Evolutionary conservation across 2,888 invertebrate species (phyloP).

Genomic region (Melinaea menophilus): DNA sequence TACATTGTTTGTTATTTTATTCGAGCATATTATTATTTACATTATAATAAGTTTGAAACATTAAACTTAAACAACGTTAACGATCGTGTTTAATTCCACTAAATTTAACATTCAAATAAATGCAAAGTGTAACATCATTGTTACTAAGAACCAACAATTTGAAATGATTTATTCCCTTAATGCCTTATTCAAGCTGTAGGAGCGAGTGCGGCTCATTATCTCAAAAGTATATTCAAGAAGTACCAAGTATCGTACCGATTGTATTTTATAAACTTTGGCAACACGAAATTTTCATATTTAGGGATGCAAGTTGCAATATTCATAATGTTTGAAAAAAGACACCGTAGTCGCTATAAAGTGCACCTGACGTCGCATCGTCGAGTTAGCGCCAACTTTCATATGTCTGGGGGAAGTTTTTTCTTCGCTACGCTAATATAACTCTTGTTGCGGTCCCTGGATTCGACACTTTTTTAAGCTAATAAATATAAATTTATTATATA

Average conservation of each 20-base stretch:
- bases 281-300: not conserved
- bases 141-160: conserved; percentile 26
- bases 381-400: conserved; percentile 59
- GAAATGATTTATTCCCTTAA: conserved; percentile 26
- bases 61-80: conserved; percentile 1
- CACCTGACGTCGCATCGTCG: conserved; percentile 57
- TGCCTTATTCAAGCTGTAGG: conserved; percentile 9
- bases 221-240: not conserved
- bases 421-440: conserved; percentile 28
- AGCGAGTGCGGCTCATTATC: not conserved
- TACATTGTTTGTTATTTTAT: too few relatives aligned
- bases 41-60: not conserved
- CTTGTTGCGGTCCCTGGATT: conserved; percentile 33
- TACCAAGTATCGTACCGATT: not conserved
- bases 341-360: conserved; percentile 55
- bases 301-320: conserved; percentile 33
- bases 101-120: conserved; percentile 8
- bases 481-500: not conserved
- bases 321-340: conserved; percentile 46
- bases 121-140: conserved; percentile 6
- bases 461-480: conserved; percentile 17
- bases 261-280: not conserved
- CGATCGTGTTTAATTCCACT: not conserved
- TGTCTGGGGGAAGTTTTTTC: conserved; percentile 57
- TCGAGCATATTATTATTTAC: too few relatives aligned